Conservation (phyloP, 2,888 invertebrate genomes). For the Therioaphis trifolii region DNA sequence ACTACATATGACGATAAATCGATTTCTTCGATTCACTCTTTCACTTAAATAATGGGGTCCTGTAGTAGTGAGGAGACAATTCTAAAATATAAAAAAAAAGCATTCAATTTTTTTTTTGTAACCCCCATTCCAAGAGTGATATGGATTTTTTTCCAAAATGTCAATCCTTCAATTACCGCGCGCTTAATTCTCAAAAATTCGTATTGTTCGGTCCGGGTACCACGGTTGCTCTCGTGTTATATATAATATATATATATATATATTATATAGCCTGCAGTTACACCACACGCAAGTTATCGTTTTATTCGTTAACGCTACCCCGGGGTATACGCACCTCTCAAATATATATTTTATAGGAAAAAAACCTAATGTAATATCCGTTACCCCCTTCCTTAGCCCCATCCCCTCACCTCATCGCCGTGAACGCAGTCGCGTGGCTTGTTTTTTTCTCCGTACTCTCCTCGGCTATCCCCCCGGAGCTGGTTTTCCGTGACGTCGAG, state of each 20-base stretch:
- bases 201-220: neutral
- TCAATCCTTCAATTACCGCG: no score
- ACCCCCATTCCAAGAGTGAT: no score
- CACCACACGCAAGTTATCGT: neutral
- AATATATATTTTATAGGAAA: neutral
- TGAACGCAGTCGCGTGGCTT: slow-evolving; percentile 41
- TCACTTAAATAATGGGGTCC: no score
- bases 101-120: no score
- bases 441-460: neutral
- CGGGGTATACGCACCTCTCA: slow-evolving; percentile 4
- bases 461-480: neutral
- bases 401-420: neutral
- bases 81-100: no score
- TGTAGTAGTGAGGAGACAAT: no score
- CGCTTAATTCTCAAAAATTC: neutral
- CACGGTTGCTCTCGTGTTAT: no score
- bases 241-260: no score
- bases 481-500: slow-evolving; percentile 41
- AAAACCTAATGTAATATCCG: slow-evolving; percentile 4
- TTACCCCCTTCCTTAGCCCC: neutral
- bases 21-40: neutral
- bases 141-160: no score
- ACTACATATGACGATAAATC: slow-evolving; percentile 35
- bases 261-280: neutral
- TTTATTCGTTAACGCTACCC: slow-evolving; percentile 1